These are phyloP conservation scores for Spisula subtruncata DNA, from an alignment of 2,888 invertebrate species.

Conservation along the genomic window DNA sequence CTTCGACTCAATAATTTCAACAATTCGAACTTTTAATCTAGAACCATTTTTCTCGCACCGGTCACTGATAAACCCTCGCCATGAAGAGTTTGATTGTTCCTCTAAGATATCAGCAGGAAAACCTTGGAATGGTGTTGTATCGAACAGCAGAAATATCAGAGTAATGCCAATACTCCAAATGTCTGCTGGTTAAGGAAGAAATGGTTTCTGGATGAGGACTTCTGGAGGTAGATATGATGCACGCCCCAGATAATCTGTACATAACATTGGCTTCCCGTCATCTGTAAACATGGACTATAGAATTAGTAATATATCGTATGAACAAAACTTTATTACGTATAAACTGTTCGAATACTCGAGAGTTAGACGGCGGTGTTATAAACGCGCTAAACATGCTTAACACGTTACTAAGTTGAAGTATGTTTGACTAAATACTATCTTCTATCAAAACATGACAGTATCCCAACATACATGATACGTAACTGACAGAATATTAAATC, in stretches of 20 bases:
- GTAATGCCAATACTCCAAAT: constrained; percentile 74
- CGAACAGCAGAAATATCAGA: constrained; percentile 63
- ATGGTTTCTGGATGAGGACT: constrained; percentile 62
- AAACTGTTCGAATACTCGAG: too few relatives aligned
- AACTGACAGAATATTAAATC: too few relatives aligned
- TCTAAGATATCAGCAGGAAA: constrained; percentile 54
- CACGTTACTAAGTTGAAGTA: too few relatives aligned
- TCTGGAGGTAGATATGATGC: constrained; percentile 68
- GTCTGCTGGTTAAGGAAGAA: constrained; percentile 70
- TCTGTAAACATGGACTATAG: constrained; percentile 30
- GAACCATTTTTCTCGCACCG: not conserved
- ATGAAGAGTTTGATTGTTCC: constrained; percentile 51
- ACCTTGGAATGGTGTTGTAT: constrained; percentile 58
- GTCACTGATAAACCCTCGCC: constrained; percentile 47
- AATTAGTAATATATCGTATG: too few relatives aligned
- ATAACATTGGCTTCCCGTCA: constrained; percentile 58
- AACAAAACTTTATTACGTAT: too few relatives aligned
- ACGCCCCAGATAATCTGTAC: constrained; percentile 73
- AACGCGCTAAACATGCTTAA: too few relatives aligned
- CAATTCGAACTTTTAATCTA: constrained; percentile 17
- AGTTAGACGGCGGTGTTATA: too few relatives aligned
- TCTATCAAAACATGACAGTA: too few relatives aligned
- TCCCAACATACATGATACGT: too few relatives aligned
- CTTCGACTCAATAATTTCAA: constrained; percentile 16
- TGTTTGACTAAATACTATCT: too few relatives aligned